Evolutionary conservation across 2,888 invertebrate species (phyloP).

Genomic region (Cactoblastis cactorum): DNA sequence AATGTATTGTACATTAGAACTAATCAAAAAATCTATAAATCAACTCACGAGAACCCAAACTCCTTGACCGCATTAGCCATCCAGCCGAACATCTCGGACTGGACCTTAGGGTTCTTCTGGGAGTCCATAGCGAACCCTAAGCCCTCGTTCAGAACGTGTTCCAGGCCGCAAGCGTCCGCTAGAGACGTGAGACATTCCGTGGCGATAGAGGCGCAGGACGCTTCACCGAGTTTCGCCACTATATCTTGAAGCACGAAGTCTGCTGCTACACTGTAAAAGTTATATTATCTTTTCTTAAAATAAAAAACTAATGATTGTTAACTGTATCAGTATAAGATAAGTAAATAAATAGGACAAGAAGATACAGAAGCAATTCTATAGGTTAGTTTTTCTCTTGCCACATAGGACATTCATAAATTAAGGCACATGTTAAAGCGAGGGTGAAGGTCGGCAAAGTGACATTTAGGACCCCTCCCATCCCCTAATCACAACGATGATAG

Average conservation of each 20-base stretch:
- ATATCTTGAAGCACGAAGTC: slow-evolving; percentile 88
- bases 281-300: no score
- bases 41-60: slow-evolving; percentile 89
- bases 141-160: slow-evolving; percentile 85
- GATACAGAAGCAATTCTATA: no score
- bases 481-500: no score
- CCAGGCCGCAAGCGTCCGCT: slow-evolving; percentile 88
- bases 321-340: no score
- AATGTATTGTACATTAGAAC: neutral
- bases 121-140: slow-evolving; percentile 86
- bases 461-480: no score
- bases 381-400: no score
- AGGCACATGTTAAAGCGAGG: no score
- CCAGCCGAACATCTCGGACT: slow-evolving; percentile 92
- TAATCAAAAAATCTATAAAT: neutral
- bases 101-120: slow-evolving; percentile 95
- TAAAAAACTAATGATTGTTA: no score
- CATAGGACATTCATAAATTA: no score
- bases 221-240: slow-evolving; percentile 91
- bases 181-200: slow-evolving; percentile 87
- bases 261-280: slow-evolving; percentile 80
- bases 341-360: no score
- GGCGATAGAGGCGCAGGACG: slow-evolving; percentile 85
- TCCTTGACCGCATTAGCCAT: slow-evolving; percentile 87
- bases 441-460: no score